These are phyloP conservation scores for Saccopteryx leptura DNA, from an alignment of 2,113 vertebrate species.

Conservation along the genomic window DNA sequence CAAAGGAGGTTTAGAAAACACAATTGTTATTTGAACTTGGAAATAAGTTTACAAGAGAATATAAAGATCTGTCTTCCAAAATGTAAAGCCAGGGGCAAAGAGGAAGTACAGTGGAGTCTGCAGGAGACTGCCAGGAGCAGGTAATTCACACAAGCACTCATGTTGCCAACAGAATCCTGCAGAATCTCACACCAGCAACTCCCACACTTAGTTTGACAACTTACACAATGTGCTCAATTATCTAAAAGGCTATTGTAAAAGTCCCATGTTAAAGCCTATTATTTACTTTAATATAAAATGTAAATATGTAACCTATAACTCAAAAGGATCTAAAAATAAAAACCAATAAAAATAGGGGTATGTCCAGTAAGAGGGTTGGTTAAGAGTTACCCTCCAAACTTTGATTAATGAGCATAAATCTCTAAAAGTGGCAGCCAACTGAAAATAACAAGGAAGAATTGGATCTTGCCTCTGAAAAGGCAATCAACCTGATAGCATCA, in stretches of 20 bases:
- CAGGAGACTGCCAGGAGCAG: neutral
- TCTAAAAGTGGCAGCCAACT: neutral
- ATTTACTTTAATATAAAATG: slow-evolving; percentile 7
- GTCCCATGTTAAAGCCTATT: neutral
- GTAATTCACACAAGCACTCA: neutral
- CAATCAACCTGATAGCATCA: neutral
- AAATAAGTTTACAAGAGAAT: slow-evolving; percentile 29
- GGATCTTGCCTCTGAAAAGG: neutral
- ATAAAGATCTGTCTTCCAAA: neutral
- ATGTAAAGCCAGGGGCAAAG: neutral
- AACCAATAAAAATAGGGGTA: neutral
- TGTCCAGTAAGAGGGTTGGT: neutral
- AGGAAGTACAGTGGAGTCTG: neutral
- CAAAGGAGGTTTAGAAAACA: neutral
- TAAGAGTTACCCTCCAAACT: neutral
- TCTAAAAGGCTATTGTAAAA: slow-evolving; percentile 1
- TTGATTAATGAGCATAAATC: neutral
- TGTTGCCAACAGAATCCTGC: neutral
- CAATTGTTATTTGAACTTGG: neutral
- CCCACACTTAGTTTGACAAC: neutral
- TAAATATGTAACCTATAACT: neutral
- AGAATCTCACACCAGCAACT: neutral
- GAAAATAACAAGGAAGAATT: neutral
- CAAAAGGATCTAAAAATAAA: slow-evolving; percentile 42
- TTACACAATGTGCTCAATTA: neutral